A percentile compares a stretch with the other conserved stretches of the same genome.
Conservation (phyloP, 2,113 vertebrate genomes). For the Ellobius talpinus region DNA sequence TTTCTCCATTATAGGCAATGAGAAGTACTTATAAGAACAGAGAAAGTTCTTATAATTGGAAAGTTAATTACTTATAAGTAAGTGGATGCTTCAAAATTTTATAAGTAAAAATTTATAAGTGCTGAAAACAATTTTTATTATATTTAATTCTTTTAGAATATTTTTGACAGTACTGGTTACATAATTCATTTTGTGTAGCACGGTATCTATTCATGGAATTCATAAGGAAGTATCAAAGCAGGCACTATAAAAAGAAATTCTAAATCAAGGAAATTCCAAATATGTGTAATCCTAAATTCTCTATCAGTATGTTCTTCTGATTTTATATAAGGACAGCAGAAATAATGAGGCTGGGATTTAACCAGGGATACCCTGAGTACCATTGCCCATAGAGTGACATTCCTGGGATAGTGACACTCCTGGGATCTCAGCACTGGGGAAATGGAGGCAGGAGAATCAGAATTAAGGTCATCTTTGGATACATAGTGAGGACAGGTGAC, state of each 20-base stretch:
- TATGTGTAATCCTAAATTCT: conserved; percentile 25
- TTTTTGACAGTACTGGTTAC: background rate
- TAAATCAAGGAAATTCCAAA: conserved; percentile 45
- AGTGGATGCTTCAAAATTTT: background rate
- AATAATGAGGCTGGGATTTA: background rate
- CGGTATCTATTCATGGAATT: background rate
- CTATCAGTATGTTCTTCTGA: background rate
- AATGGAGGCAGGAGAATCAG: background rate
- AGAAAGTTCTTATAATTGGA: conserved; percentile 33
- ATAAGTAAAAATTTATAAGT: background rate
- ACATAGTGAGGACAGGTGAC: background rate
- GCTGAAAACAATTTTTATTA: conserved; percentile 27
- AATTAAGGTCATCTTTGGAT: background rate
- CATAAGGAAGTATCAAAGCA: conserved; percentile 29
- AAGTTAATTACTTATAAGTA: conserved; percentile 63
- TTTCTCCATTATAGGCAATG: background rate
- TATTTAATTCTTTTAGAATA: conserved; percentile 57
- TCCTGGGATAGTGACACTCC: background rate
- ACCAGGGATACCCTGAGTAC: background rate
- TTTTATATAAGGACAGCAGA: conserved; percentile 26
- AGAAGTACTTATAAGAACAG: background rate
- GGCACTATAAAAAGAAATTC: background rate
- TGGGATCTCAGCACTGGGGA: background rate
- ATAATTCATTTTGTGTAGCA: conserved; percentile 38
- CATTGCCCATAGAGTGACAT: background rate